Evolutionary conservation across 2,888 invertebrate species (phyloP).

Genomic region (Bembecia ichneumoniformis): DNA sequence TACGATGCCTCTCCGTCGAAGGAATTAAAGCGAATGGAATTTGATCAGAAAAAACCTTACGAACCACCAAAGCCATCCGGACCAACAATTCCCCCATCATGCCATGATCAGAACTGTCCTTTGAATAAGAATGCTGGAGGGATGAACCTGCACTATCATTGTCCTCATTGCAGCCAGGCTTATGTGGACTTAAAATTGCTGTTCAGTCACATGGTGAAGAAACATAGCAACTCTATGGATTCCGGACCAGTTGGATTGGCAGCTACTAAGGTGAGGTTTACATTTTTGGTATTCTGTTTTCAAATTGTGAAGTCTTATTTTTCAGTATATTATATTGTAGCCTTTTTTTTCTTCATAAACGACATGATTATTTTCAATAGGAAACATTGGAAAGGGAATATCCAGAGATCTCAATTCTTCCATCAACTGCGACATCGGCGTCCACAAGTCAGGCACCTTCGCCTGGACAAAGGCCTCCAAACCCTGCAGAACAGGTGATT

Average conservation of each 20-base stretch:
- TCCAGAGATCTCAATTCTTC: conserved; percentile 66
- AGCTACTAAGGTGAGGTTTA: conserved; percentile 55
- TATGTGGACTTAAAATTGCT: conserved; percentile 59
- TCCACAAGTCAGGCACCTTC: conserved; percentile 53
- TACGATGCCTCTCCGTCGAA: conserved; percentile 71
- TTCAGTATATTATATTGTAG: background rate
- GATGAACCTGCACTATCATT: conserved; percentile 64
- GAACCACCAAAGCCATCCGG: conserved; percentile 47
- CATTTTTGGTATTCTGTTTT: too few species aligned
- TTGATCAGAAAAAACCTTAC: conserved; percentile 45
- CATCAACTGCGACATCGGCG: conserved; percentile 62
- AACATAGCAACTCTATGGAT: conserved; percentile 56
- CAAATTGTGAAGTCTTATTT: too few species aligned
- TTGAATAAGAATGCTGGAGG: conserved; percentile 59
- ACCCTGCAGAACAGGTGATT: conserved; percentile 59
- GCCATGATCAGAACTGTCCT: conserved; percentile 69
- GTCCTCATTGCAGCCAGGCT: conserved; percentile 61
- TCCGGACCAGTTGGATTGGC: conserved; percentile 55
- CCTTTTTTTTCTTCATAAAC: background rate
- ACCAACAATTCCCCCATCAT: conserved; percentile 71
- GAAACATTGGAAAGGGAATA: conserved; percentile 68
- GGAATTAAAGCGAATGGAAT: conserved; percentile 57
- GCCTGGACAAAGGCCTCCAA: conserved; percentile 54
- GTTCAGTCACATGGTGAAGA: conserved; percentile 66
- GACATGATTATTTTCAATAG: conserved; percentile 23